Evolutionary conservation across 2,888 invertebrate species (phyloP).

Genomic region (Diarsia mendica): DNA sequence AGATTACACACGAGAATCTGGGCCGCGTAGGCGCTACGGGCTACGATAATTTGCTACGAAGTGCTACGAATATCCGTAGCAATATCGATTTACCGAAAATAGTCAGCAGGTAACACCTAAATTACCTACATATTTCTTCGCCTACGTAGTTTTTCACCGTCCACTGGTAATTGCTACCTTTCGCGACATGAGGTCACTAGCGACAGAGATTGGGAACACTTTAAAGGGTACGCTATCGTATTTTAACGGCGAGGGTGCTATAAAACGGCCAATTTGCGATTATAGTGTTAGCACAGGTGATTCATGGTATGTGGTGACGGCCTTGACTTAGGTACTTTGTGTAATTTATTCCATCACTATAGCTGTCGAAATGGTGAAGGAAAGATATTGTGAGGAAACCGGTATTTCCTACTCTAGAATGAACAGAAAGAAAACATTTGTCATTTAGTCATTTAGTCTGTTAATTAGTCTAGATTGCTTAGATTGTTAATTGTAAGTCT

Average conservation of each 20-base stretch:
- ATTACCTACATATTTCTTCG: conserved; percentile 27
- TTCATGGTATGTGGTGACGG: not conserved
- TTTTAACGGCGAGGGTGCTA: not conserved
- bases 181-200: not conserved
- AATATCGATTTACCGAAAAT: conserved; percentile 51
- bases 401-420: too few species aligned
- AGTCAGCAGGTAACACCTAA: conserved; percentile 6
- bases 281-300: not conserved
- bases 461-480: too few species aligned
- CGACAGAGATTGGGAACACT: conserved; percentile 22
- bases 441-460: too few species aligned
- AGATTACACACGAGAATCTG: not conserved
- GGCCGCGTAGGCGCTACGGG: conserved; percentile 38
- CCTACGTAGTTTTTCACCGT: conserved; percentile 22
- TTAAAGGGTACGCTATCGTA: conserved; percentile 3
- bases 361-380: too few species aligned
- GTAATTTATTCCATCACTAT: not conserved
- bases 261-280: not conserved
- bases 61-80: conserved; percentile 46
- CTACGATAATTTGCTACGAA: conserved; percentile 47
- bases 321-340: not conserved
- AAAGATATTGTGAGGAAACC: too few species aligned
- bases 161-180: conserved; percentile 37
- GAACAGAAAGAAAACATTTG: too few species aligned
- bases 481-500: too few species aligned